Conservation (phyloP, 2,888 invertebrate genomes). For the Lithophane ornitopus region DNA sequence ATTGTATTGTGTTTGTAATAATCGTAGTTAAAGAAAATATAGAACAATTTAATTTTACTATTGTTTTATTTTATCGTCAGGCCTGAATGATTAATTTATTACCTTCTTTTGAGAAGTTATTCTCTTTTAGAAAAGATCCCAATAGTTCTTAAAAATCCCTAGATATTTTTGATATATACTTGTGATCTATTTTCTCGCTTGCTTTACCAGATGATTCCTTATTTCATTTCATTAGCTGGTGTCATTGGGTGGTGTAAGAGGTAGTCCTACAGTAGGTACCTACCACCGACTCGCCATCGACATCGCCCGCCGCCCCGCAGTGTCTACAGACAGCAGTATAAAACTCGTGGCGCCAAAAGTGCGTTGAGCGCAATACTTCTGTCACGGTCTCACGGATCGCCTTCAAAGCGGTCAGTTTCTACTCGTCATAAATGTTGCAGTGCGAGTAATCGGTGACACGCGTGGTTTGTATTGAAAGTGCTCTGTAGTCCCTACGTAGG, state of each 20-base stretch:
- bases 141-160: neutral
- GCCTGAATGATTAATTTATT: neutral
- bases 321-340: neutral
- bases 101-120: neutral
- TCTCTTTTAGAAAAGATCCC: neutral
- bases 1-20: conserved; percentile 22
- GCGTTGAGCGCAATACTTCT: neutral
- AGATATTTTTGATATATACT: neutral
- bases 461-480: neutral
- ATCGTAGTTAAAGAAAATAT: conserved; percentile 22
- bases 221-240: neutral
- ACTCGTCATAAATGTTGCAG: neutral
- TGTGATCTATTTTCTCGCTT: neutral
- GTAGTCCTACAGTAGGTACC: neutral
- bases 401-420: neutral
- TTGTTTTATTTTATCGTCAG: conserved; percentile 17
- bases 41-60: conserved; percentile 22
- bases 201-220: neutral
- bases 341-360: neutral
- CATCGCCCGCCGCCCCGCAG: neutral
- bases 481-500: neutral
- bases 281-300: no score
- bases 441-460: neutral
- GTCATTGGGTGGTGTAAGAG: neutral
- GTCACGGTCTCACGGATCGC: neutral